These are phyloP conservation scores for Pelmatolapia mariae DNA, from an alignment of 2,113 vertebrate species.

Conservation along the genomic window DNA sequence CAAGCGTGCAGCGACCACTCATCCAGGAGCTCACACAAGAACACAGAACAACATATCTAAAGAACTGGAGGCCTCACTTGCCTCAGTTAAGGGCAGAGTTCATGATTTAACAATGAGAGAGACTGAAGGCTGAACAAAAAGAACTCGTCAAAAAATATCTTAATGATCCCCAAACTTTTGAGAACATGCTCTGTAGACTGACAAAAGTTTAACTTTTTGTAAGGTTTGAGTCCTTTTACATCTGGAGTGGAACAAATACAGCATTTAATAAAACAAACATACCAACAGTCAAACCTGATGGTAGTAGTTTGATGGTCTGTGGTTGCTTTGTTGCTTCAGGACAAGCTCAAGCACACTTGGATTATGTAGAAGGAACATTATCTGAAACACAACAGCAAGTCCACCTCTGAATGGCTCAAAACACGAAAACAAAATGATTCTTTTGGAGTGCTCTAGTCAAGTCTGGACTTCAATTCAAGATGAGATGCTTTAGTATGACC, in stretches of 20 bases:
- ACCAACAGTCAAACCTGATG: not conserved
- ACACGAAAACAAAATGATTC: not conserved
- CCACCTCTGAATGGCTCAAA: not conserved
- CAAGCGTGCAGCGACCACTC: fast-evolving
- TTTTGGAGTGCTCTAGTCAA: not conserved
- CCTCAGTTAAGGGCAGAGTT: not conserved
- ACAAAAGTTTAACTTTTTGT: not conserved
- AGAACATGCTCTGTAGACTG: not conserved
- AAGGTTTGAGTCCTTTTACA: not conserved
- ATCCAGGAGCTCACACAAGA: not conserved
- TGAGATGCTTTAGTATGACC: not conserved
- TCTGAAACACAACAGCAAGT: not conserved
- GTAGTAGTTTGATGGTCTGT: not conserved
- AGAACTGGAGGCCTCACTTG: not conserved
- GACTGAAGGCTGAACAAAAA: not conserved
- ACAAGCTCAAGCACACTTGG: not conserved
- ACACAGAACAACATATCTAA: not conserved
- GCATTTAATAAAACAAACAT: not conserved
- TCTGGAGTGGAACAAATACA: not conserved
- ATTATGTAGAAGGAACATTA: not conserved
- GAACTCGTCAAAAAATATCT: not conserved
- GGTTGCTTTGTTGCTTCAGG: not conserved
- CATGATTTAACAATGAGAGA: not conserved
- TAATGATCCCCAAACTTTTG: not conserved
- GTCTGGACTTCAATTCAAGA: not conserved